phyloP scores from a whole-genome alignment of 2,888 invertebrate species.

The Allophyes oxyacanthae region DNA sequence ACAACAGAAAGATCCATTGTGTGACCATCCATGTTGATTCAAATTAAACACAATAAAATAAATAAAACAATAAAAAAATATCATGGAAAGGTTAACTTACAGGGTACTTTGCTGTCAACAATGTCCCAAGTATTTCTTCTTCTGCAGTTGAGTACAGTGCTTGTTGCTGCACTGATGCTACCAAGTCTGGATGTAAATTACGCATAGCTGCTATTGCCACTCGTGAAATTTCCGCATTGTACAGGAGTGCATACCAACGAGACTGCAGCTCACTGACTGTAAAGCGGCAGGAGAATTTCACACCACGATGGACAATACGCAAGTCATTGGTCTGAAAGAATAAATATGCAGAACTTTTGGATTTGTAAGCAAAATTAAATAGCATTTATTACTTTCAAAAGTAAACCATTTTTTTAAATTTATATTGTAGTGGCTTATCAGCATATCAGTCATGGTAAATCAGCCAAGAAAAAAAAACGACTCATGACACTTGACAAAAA shows the following conservation, averaged over 20 bases:
- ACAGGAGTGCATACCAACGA: constrained; percentile 98
- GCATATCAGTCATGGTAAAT: too few relatives aligned
- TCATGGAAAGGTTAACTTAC: too few relatives aligned
- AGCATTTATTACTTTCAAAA: too few relatives aligned
- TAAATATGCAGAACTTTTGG: neutral
- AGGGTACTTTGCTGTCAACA: constrained; percentile 90
- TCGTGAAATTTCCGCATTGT: constrained; percentile 97
- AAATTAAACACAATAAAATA: too few relatives aligned
- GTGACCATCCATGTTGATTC: too few relatives aligned
- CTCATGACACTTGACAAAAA: too few relatives aligned
- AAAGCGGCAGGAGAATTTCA: constrained; percentile 98
- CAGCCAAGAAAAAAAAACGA: too few relatives aligned
- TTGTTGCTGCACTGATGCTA: constrained; percentile 95
- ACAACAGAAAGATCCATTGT: too few relatives aligned
- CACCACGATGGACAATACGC: constrained; percentile 95
- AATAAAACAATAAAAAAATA: too few relatives aligned
- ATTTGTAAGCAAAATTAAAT: too few relatives aligned
- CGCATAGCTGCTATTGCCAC: constrained; percentile 97
- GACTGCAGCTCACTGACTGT: constrained; percentile 97
- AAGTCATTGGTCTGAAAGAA: constrained; percentile 92
- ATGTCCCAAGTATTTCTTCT: constrained; percentile 94
- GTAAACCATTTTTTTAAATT: too few relatives aligned
- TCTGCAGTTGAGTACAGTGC: constrained; percentile 97
- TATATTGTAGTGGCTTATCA: too few relatives aligned
- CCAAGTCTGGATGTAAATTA: constrained; percentile 97